Evolutionary conservation across 2,797 vertebrate genomes (phyloP), one percentile per base, ranked within the genome.

Genomic region (Heteromormyrus szaboi): DNA sequence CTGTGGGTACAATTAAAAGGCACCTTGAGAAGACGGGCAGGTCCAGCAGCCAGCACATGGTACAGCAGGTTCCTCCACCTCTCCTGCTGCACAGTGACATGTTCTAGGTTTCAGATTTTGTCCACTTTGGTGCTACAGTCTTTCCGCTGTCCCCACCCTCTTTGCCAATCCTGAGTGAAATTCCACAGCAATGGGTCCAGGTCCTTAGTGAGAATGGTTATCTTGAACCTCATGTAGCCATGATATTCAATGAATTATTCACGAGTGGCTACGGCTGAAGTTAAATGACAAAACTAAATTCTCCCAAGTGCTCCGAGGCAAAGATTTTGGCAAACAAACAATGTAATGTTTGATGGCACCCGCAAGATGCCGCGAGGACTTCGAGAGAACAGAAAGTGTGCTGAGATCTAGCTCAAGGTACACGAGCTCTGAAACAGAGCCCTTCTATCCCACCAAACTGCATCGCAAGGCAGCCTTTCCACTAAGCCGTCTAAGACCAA

Each of bases 181-280:
- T 29, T 54, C 12, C 29, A 53, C 25, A 11, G 37, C n/a, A 46
- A 53, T 48, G 53, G 17, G 22, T 84, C 76, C 56, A 33, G 44
- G 29, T 81, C 33, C 29, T 76, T 8, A 25, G 51, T 44, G n/a
- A 51, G n/a, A 59, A 81, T 14, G 2, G 33, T 44, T n/a, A 48
- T 48, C 1, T 22, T n/a, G 44, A 83, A 84, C 41, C 79, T 19
- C n/a, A 53, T 22, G 2, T 1, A 22, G 54, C n/a, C 33, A 62
- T 44, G 59, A 17, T 56, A 88, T 84, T 50, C 41, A 12, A 56
- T 84, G 1, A 84, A 62, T 81, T 88, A 62, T 88, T 65, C 76
- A 41, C 12, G 6, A 37, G 2, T 17, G 46, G 62, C 54, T 29
- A 88, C 84, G 22, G 41, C 22, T 62, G 81, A 62, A 54, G 59